phyloP scores from a whole-genome alignment of 2,888 invertebrate genomes.

The Pyralis farinalis region DNA sequence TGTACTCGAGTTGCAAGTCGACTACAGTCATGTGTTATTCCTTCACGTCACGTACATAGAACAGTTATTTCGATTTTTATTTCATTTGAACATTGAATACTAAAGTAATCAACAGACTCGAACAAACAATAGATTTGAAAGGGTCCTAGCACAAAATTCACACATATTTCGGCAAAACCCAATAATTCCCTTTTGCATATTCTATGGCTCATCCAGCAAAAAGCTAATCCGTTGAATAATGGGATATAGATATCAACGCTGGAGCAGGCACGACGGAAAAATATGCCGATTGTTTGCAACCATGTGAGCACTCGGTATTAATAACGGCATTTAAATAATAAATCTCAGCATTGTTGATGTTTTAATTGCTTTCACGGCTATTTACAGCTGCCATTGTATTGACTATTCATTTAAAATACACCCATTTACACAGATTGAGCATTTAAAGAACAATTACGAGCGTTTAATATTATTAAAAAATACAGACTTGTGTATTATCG shows the following conservation, averaged over 20 bases:
- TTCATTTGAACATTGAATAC: conserved; percentile 18
- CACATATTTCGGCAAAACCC: conserved; percentile 53
- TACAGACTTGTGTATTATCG: neutral
- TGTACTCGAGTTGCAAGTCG: conserved; percentile 4
- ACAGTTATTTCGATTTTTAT: conserved; percentile 17
- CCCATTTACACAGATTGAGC: neutral
- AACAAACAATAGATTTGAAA: conserved; percentile 18
- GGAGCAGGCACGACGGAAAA: conserved; percentile 65
- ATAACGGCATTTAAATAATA: conserved; percentile 50
- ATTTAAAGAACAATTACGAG: neutral
- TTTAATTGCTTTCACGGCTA: conserved; percentile 38
- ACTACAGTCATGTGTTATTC: conserved; percentile 2
- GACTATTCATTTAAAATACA: conserved; percentile 5
- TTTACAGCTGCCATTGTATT: conserved; percentile 13
- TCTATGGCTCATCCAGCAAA: conserved; percentile 69
- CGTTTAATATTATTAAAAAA: neutral
- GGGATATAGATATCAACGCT: conserved; percentile 70
- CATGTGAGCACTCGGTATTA: conserved; percentile 45
- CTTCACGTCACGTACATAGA: conserved; percentile 12
- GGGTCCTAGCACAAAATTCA: conserved; percentile 36
- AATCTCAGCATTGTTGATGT: conserved; percentile 44
- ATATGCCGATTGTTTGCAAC: conserved; percentile 61
- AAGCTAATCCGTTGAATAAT: conserved; percentile 78
- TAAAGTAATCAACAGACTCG: conserved; percentile 17
- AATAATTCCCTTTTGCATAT: conserved; percentile 76